These are phyloP conservation scores for Heliconius nattereri DNA, from an alignment of 1,140 invertebrate species.

Conservation along the genomic window DNA sequence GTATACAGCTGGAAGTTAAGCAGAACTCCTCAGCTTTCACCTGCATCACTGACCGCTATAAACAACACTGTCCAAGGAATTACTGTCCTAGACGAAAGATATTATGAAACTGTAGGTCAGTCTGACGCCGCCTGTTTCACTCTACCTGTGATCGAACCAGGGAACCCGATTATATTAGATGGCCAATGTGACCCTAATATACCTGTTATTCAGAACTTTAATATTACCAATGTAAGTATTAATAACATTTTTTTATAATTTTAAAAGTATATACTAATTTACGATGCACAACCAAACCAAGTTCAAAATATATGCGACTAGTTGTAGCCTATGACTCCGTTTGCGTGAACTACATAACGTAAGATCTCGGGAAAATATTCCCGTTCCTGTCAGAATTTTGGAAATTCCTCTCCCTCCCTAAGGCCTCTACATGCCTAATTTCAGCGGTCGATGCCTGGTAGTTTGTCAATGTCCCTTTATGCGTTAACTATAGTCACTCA, in stretches of 20 bases:
- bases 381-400: too few species aligned
- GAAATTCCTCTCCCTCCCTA: too few species aligned
- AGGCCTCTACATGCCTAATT: too few species aligned
- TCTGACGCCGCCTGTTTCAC: constrained; percentile 53
- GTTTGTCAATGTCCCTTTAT: too few species aligned
- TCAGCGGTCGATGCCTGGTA: too few species aligned
- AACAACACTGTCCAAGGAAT: constrained; percentile 44
- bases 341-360: too few species aligned
- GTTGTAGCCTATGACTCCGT: too few species aligned
- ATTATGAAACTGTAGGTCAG: constrained; percentile 53
- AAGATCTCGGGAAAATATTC: too few species aligned
- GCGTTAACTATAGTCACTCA: too few species aligned
- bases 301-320: too few species aligned
- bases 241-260: background rate
- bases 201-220: constrained; percentile 48
- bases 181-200: constrained; percentile 60
- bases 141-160: constrained; percentile 44
- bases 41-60: constrained; percentile 41
- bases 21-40: constrained; percentile 46
- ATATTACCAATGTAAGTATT: constrained; percentile 47
- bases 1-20: constrained; percentile 62
- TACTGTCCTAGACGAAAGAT: constrained; percentile 51
- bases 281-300: too few species aligned
- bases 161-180: constrained; percentile 47
- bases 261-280: too few species aligned